These are phyloP conservation scores for Lasioglossum oenotherae DNA, from an alignment of 2,888 invertebrate species.

Conservation along the genomic window DNA sequence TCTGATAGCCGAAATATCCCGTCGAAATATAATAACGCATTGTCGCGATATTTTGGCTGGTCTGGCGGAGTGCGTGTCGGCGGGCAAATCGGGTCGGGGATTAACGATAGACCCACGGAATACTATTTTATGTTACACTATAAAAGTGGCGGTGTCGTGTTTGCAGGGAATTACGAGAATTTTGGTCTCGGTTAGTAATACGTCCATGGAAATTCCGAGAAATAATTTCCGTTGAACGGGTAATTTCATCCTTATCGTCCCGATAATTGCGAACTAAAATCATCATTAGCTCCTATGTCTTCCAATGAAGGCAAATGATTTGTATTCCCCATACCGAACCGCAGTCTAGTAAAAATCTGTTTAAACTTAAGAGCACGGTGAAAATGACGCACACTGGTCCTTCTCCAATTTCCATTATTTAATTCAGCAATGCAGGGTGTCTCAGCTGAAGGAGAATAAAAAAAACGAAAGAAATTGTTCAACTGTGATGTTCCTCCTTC, in stretches of 20 bases:
- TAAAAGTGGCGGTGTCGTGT: background rate
- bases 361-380: too few species aligned
- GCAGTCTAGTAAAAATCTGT: too few species aligned
- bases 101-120: background rate
- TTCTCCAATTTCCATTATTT: too few species aligned
- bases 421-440: too few species aligned
- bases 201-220: background rate
- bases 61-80: background rate
- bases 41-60: background rate
- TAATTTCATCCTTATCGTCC: too few species aligned
- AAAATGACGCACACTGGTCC: too few species aligned
- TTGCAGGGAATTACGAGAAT: background rate
- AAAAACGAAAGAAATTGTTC: too few species aligned
- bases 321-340: background rate
- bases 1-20: background rate
- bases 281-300: background rate
- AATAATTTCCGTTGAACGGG: background rate
- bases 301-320: background rate
- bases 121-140: background rate
- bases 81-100: background rate
- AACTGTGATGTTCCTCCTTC: too few species aligned
- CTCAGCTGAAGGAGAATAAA: too few species aligned
- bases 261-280: too few species aligned
- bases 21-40: slow-evolving; percentile 3
- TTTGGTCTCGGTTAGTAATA: background rate